Evolutionary conservation across 1,140 invertebrate species (phyloP), one percentile per base, ranked within the genome.

Genomic region (Drosophila aff.): DNA sequence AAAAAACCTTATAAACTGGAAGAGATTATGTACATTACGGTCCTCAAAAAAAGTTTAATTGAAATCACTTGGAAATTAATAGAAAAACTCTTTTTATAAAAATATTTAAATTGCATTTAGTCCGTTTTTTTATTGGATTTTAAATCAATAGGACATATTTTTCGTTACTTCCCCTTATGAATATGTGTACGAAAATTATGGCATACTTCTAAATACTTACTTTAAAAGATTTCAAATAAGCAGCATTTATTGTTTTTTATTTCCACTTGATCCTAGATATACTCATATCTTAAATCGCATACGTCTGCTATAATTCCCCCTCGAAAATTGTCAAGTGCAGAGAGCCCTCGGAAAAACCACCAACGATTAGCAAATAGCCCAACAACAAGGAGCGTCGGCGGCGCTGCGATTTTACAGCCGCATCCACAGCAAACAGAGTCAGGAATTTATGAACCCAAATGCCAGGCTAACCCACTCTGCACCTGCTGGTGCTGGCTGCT

Each of bases 381-480:
- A 58, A 60, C 65, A 59, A 59, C 36, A 72, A 40, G 21, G 33
- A 52, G 49, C 28, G 13, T 7, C 23, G 43, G 8, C 23, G 50
- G 7, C 13, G 18, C 52, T 13, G 41, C 65, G 66, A 71, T 69
- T 72, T 72, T 72, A 72, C 50, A 38, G 47, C 68, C 64, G 64
- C 62, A 40, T 55, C 64, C 64, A 67, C 67, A 63, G 60, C 49
- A 57, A 68, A 58, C 47, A 69, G 38, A 26, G 18, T 53, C 18
- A 21, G 3, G 49, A 73, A 73, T 73, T 59, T 72, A 73, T 72
- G 66, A 58, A 41, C 69, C 53, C 53, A n/a, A 71, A 43, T 43
- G 31, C 69, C 44, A 38, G 8, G 36, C 16, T 69, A 59, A 72
- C 36, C 52, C 43, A 68, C 61, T 59, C 66, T 52, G 38, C 38